Evolutionary conservation across 2,888 invertebrate genomes (phyloP), one percentile per base, ranked within the genome.

Genomic region (Dione vanillae): DNA sequence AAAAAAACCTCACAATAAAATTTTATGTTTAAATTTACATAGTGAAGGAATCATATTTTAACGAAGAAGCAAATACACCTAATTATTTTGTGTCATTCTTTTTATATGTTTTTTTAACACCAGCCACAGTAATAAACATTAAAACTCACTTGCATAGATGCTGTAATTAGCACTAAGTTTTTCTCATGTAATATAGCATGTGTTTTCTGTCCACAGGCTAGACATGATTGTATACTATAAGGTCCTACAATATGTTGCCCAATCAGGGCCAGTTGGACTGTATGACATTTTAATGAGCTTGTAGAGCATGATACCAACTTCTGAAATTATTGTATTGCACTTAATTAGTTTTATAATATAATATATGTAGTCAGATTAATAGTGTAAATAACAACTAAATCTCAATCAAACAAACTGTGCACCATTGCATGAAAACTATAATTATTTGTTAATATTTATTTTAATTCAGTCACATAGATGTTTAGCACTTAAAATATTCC

Each of bases 201-300:
- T 16, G 95, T 95, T 76, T 93, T 91, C 75, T 94, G 91, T 52
- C 92, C 93, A 85, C 96, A 96, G 78, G 95, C 95, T 69, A 95
- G 88, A 85, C 96, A 96, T 61, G 93, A 93, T 82, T 95, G 93
- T 71, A 96, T 80, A 41, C 88, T 91, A 95, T 96, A 96, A 71
- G 92, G 90, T 65, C 95, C 95, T n/a, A 95, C 86, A 72, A 84
- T 85, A 71, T 93, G 91, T 75, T 94, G 90, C 69, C 94, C 91
- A 20, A 95, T 91, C 74, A 96, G 85, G 35, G 94, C 91, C 49
- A 94, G 91, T 81, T 95, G 95, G 61, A 93, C 92, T 77, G 95
- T 94, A 71, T 89, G 92, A 67, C 92, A 94, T 78, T 94, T 91
- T 72, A 92, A 86, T 71, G 88, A 89, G 72, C 93, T 85, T 72